Evolutionary conservation across 2,113 vertebrate genomes (phyloP).

Genomic region (human (Homo sapiens)): DNA sequence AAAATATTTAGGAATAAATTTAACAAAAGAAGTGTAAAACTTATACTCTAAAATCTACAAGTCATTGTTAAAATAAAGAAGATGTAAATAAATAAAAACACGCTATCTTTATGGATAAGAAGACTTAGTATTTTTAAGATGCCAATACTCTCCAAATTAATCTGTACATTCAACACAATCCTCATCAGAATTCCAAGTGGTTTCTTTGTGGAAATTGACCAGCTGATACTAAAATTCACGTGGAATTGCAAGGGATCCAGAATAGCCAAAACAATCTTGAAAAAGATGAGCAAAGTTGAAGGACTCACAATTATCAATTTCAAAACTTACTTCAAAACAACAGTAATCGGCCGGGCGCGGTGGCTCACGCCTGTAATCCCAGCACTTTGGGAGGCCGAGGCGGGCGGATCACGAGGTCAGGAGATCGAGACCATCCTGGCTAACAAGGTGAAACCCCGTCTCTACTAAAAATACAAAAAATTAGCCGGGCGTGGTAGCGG

Average conservation of each 20-base stretch:
- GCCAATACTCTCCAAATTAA: neutral
- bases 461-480: too few relatives aligned
- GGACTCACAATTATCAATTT: neutral
- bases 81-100: constrained; percentile 15
- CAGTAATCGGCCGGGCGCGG: too few relatives aligned
- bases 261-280: neutral
- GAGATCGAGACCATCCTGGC: too few relatives aligned
- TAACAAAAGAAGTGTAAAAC: neutral
- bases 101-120: neutral
- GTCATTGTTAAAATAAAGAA: neutral
- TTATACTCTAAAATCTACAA: neutral
- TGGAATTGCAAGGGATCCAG: neutral
- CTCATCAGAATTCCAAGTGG: neutral
- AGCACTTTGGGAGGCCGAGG: too few relatives aligned
- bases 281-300: neutral
- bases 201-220: neutral
- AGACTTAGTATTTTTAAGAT: neutral
- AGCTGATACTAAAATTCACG: neutral
- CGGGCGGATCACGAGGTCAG: too few relatives aligned
- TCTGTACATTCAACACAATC: neutral
- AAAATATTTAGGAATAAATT: constrained; percentile 14
- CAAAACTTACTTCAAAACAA: neutral
- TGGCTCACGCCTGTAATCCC: too few relatives aligned
- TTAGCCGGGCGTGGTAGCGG: too few relatives aligned
- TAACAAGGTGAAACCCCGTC: too few relatives aligned